phyloP scores from a whole-genome alignment of 2,113 vertebrate genomes.

The Hiodon alosoides region DNA sequence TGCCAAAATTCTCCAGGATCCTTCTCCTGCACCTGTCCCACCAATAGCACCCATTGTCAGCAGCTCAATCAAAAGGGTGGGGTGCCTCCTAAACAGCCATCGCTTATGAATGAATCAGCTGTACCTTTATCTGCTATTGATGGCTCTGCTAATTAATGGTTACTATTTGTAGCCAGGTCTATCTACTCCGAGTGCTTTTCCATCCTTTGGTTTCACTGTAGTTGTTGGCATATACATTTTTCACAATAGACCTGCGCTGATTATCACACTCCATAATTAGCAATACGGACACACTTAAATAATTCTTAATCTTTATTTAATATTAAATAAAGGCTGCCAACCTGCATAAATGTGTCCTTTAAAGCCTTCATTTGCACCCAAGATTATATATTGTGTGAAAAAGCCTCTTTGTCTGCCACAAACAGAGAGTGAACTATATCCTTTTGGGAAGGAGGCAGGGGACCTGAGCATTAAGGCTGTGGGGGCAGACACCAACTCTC shows the following conservation, averaged over 20 bases:
- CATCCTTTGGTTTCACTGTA: no score
- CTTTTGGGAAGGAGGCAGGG: constrained; percentile 60
- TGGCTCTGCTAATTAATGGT: no score
- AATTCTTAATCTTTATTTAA: no score
- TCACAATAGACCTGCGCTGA: no score
- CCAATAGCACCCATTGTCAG: constrained; percentile 37
- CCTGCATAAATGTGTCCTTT: no score
- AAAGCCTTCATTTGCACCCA: no score
- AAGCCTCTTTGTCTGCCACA: constrained; percentile 4
- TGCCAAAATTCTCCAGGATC: constrained; percentile 62
- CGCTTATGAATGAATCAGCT: neutral
- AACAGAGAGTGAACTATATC: constrained; percentile 61
- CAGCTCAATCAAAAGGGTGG: constrained; percentile 42
- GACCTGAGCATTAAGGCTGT: constrained; percentile 51
- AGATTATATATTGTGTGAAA: neutral
- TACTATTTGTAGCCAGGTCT: no score
- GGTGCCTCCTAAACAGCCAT: constrained; percentile 26
- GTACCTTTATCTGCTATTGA: neutral
- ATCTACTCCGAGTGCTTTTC: no score
- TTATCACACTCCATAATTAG: no score
- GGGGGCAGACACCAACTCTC: constrained; percentile 63
- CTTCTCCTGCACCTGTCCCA: constrained; percentile 58
- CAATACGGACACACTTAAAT: no score
- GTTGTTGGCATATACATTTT: no score
- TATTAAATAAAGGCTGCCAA: no score